phyloP scores from a whole-genome alignment of 2,113 vertebrate genomes.

The Illadopsis cleaveri region DNA sequence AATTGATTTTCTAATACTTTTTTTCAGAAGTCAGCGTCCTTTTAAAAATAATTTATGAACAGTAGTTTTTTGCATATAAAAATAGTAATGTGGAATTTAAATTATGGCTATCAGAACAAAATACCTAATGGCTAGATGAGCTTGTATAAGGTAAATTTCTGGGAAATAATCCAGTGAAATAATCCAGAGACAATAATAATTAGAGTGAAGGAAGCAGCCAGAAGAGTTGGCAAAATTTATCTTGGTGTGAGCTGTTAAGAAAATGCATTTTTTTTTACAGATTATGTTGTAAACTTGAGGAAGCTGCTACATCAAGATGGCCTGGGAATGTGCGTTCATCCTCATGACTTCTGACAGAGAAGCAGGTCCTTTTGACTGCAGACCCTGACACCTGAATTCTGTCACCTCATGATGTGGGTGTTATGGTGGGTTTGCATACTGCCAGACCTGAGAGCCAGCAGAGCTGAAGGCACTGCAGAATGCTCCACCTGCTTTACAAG shows the following conservation, averaged over 20 bases:
- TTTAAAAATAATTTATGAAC: not conserved
- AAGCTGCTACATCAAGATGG: not conserved
- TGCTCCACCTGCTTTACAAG: not conserved
- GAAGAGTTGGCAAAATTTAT: not conserved
- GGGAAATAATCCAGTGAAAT: not conserved
- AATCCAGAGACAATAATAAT: not conserved
- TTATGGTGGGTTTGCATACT: not conserved
- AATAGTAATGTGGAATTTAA: not conserved
- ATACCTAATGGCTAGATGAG: not conserved
- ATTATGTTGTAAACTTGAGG: not conserved
- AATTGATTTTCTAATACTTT: not conserved
- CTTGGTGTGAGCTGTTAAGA: not conserved
- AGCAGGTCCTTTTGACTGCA: not conserved
- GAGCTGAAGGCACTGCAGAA: not conserved
- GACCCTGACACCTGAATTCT: not conserved
- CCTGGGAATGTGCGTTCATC: not conserved
- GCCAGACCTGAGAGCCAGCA: not conserved
- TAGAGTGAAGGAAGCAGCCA: not conserved
- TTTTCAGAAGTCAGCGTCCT: not conserved
- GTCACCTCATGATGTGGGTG: not conserved
- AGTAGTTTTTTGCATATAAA: not conserved
- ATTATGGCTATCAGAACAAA: not conserved
- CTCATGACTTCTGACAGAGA: not conserved
- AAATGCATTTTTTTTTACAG: not conserved
- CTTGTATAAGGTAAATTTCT: not conserved